These are phyloP conservation scores for Gallinago paraguaiae DNA, from an alignment of 2,113 vertebrate species.

Conservation along the genomic window DNA sequence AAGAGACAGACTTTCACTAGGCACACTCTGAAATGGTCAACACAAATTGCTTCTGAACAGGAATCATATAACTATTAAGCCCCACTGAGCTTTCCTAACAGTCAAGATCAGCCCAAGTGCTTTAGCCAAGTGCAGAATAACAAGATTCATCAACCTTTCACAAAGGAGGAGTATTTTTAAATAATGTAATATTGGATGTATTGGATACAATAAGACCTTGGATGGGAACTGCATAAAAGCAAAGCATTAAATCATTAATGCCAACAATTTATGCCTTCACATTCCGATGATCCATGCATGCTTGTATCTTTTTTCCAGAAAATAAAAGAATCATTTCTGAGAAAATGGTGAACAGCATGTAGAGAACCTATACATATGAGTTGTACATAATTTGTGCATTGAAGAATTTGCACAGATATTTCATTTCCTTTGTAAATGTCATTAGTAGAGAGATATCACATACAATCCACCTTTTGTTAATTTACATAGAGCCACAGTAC, in stretches of 20 bases:
- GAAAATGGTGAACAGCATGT: background rate
- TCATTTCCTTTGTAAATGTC: background rate
- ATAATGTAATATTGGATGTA: background rate
- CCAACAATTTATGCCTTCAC: background rate
- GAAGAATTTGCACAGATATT: background rate
- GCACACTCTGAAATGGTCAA: background rate
- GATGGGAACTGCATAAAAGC: background rate
- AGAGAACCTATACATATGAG: background rate
- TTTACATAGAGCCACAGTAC: background rate
- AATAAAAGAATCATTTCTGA: background rate
- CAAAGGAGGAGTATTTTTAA: background rate
- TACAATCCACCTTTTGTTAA: constrained; percentile 4
- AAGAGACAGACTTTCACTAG: background rate
- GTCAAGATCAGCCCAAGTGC: background rate
- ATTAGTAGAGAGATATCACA: background rate
- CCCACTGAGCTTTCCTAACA: background rate
- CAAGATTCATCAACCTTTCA: background rate
- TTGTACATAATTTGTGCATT: background rate
- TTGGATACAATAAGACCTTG: background rate
- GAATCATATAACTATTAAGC: background rate
- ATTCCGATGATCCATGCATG: background rate
- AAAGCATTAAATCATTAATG: background rate
- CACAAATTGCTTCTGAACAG: background rate
- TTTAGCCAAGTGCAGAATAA: background rate
- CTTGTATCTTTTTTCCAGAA: background rate